Conservation (phyloP, 2,888 invertebrate genomes). For the Latrodectus hesperus region DNA sequence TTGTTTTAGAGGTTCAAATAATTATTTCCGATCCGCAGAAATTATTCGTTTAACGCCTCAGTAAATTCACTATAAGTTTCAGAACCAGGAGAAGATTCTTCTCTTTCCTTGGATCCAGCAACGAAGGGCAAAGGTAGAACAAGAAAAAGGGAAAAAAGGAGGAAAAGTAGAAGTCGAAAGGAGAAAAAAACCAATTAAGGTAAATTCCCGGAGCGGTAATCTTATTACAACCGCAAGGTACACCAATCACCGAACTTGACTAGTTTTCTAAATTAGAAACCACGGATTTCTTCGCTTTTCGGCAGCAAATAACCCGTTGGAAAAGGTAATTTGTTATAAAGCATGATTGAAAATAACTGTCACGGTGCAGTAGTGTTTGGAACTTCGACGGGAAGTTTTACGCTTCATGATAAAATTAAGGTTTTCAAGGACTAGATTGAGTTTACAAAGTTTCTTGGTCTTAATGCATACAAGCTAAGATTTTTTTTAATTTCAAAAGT, state of each 20-base stretch:
- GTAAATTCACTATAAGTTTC: neutral
- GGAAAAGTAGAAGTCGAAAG: neutral
- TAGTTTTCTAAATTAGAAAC: conserved; percentile 62
- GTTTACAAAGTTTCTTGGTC: too few species aligned
- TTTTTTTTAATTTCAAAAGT: too few species aligned
- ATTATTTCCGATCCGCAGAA: neutral
- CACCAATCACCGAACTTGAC: conserved; percentile 49
- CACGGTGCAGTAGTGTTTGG: conserved; percentile 10
- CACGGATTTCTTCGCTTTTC: conserved; percentile 38
- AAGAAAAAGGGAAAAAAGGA: neutral
- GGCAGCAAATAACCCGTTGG: conserved; percentile 12
- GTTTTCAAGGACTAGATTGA: too few species aligned
- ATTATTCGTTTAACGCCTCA: neutral
- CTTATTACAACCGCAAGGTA: conserved; percentile 58
- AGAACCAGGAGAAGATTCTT: neutral
- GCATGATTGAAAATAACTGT: conserved; percentile 46
- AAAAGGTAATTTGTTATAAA: conserved; percentile 47
- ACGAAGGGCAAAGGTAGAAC: neutral
- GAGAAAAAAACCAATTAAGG: conserved; percentile 52
- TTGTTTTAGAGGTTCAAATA: neutral
- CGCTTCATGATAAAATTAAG: neutral
- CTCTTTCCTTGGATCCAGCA: neutral
- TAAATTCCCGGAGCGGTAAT: conserved; percentile 54
- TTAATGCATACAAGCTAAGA: too few species aligned
- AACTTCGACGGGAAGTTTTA: conserved; percentile 25